Conservation (phyloP, 2,888 invertebrate species). For the Linyphia triangularis region DNA sequence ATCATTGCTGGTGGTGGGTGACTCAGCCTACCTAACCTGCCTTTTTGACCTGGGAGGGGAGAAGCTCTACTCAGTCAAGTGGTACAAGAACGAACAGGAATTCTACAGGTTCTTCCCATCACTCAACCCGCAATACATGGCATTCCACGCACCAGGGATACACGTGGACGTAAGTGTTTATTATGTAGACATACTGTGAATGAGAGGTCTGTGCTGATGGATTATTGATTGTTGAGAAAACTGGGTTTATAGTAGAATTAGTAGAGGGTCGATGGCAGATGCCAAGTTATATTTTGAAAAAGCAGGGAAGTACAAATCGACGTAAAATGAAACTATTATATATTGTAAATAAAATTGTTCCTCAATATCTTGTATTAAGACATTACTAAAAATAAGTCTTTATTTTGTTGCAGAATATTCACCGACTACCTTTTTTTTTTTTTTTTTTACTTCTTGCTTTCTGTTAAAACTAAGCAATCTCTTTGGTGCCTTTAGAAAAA, state of each 20-base stretch:
- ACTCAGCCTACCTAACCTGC: constrained; percentile 70
- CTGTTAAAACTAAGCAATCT: too few species aligned
- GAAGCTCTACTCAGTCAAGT: constrained; percentile 69
- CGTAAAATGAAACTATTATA: too few species aligned
- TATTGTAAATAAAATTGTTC: too few species aligned
- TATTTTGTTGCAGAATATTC: too few species aligned
- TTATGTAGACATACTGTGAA: too few species aligned
- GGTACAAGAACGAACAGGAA: constrained; percentile 69
- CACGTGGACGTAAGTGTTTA: constrained; percentile 60
- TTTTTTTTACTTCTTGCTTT: too few species aligned
- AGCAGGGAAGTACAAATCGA: too few species aligned
- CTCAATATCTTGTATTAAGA: too few species aligned
- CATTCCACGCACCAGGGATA: constrained; percentile 58
- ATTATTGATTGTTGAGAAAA: not conserved
- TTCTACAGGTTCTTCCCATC: constrained; percentile 70
- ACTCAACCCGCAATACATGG: constrained; percentile 67
- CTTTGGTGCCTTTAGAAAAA: too few species aligned
- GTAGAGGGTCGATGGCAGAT: not conserved
- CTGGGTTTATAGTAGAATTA: not conserved
- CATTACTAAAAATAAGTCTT: too few species aligned
- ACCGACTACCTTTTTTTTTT: too few species aligned
- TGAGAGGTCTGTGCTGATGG: too few species aligned
- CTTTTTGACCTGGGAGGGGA: constrained; percentile 68
- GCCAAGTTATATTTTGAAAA: not conserved
- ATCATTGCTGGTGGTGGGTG: constrained; percentile 56